Conservation (phyloP, 2,888 invertebrate species). For the Caenorhabditis panamensis region DNA sequence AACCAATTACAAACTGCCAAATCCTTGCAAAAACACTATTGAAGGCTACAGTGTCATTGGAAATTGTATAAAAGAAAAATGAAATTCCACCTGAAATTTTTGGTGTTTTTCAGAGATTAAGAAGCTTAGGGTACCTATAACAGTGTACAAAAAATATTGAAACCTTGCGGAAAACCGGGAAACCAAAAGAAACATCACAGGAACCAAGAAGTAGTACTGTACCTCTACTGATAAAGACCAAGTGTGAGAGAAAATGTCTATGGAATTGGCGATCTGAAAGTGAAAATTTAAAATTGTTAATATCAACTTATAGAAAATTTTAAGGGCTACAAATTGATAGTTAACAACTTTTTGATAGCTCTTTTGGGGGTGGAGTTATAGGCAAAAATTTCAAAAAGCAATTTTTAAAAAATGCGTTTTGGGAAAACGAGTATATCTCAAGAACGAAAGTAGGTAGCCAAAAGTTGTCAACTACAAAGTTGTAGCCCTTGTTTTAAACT, state of each 20-base stretch:
- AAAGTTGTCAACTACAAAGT: too few relatives aligned
- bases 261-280: conserved; percentile 29
- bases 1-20: conserved; percentile 56
- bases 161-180: neutral
- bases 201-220: conserved; percentile 53
- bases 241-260: conserved; percentile 51
- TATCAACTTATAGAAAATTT: too few relatives aligned
- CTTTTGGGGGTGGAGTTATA: too few relatives aligned
- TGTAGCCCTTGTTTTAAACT: neutral
- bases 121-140: conserved; percentile 10
- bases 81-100: conserved; percentile 16
- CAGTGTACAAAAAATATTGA: conserved; percentile 9
- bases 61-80: neutral
- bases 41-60: conserved; percentile 13
- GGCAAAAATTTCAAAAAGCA: too few relatives aligned
- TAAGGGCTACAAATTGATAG: too few relatives aligned
- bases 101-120: neutral
- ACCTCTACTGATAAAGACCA: conserved; percentile 57
- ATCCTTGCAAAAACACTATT: conserved; percentile 50
- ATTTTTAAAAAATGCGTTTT: too few relatives aligned
- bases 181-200: conserved; percentile 15
- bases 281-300: too few relatives aligned
- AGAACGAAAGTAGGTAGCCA: too few relatives aligned
- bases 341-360: too few relatives aligned
- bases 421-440: too few relatives aligned